phyloP scores from a whole-genome alignment of 1,140 invertebrate genomes.

The Matsumurasca onukii region DNA sequence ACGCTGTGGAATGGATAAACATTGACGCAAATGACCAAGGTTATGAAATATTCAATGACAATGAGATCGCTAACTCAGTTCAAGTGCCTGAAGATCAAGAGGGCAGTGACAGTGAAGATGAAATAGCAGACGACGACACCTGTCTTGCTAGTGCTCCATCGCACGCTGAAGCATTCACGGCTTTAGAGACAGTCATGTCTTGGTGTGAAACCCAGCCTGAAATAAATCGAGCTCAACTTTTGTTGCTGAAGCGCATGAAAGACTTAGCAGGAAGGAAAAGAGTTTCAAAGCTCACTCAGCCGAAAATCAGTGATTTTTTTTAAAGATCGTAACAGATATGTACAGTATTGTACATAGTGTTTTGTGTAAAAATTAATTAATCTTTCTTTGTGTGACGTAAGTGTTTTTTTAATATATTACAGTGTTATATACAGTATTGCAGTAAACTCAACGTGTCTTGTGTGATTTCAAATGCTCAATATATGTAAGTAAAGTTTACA shows the following conservation, averaged over 20 bases:
- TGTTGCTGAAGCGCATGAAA: constrained; percentile 6
- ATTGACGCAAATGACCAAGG: constrained; percentile 23
- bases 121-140: neutral
- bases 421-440: too few species aligned
- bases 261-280: constrained; percentile 9
- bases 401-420: too few species aligned
- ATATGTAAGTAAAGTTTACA: too few species aligned
- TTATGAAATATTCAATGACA: constrained; percentile 29
- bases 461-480: too few species aligned
- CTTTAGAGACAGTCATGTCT: constrained; percentile 13
- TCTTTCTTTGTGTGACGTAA: too few species aligned
- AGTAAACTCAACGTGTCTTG: too few species aligned
- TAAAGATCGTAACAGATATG: too few species aligned
- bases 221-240: constrained; percentile 8
- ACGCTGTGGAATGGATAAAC: constrained; percentile 15
- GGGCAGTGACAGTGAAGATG: neutral
- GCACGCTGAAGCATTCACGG: constrained; percentile 12
- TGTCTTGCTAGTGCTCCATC: neutral
- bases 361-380: too few species aligned
- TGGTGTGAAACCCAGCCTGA: constrained; percentile 14
- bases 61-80: constrained; percentile 4
- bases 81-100: neutral
- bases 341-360: too few species aligned
- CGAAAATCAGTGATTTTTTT: constrained; percentile 30
- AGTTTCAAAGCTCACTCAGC: constrained; percentile 11